A percentile compares a stretch with the other conserved stretches of the same genome.
Conservation (phyloP, 2,888 invertebrate genomes). For the Habrosyne pyritoides region DNA sequence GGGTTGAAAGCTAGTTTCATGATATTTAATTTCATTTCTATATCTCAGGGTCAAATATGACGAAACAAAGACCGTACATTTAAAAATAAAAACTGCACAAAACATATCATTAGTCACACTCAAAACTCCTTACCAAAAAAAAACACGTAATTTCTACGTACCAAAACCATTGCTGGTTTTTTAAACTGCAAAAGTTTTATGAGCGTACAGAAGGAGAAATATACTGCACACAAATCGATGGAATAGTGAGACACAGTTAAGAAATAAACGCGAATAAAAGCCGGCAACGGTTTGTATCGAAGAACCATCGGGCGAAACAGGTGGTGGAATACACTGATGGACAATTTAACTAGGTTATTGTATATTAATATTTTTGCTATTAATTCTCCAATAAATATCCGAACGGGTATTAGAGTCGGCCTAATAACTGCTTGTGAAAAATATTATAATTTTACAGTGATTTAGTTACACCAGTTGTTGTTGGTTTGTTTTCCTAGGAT, state of each 20-base stretch:
- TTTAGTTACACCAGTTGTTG: too few relatives aligned
- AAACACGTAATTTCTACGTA: background rate
- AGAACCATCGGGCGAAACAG: conserved; percentile 22
- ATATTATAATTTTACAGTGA: too few relatives aligned
- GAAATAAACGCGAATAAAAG: conserved; percentile 6
- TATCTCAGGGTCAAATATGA: too few relatives aligned
- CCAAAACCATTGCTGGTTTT: background rate
- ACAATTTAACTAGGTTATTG: conserved; percentile 9
- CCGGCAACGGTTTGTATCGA: conserved; percentile 5
- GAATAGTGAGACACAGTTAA: conserved; percentile 5
- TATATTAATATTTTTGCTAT: background rate
- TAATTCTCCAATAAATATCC: too few relatives aligned
- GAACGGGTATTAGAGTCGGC: too few relatives aligned
- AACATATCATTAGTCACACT: background rate
- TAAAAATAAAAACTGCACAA: background rate
- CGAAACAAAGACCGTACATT: too few relatives aligned
- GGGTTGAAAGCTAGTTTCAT: too few relatives aligned
- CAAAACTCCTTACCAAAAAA: background rate
- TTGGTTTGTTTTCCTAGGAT: too few relatives aligned
- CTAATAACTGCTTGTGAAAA: too few relatives aligned
- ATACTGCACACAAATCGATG: background rate
- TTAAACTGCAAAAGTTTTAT: background rate
- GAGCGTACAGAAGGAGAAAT: background rate
- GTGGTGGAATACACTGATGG: conserved; percentile 18
- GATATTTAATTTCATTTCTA: too few relatives aligned